phyloP scores from a whole-genome alignment of 2,113 vertebrate species.

The Ascaphus truei region DNA sequence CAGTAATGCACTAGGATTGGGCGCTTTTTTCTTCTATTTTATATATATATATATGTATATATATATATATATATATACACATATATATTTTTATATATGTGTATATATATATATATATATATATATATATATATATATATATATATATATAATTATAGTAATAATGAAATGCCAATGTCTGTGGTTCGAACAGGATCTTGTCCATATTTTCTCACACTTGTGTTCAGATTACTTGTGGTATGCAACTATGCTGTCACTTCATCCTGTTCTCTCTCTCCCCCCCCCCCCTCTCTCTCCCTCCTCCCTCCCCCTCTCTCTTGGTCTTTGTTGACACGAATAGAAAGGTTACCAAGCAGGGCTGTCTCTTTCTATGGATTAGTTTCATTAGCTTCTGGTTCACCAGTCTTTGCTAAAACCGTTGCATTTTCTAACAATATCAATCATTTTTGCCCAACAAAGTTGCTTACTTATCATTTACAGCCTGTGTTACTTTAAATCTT shows the following conservation, averaged over 20 bases:
- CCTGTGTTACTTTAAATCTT: neutral
- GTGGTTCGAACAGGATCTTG: neutral
- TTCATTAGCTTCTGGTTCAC: constrained; percentile 13
- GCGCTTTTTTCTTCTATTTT: too few relatives aligned
- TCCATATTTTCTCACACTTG: neutral
- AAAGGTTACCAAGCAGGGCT: constrained; percentile 12
- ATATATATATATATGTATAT: too few relatives aligned
- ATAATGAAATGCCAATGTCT: too few relatives aligned
- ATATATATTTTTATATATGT: too few relatives aligned
- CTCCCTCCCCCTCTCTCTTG: too few relatives aligned
- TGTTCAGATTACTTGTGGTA: neutral
- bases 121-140: too few relatives aligned
- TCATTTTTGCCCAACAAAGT: too few relatives aligned
- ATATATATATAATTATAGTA: too few relatives aligned
- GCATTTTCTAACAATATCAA: neutral
- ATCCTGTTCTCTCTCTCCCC: neutral
- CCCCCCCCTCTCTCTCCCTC: too few relatives aligned
- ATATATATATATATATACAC: too few relatives aligned
- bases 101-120: too few relatives aligned
- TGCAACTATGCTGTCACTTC: neutral
- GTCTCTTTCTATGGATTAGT: constrained; percentile 10
- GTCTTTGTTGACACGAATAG: neutral
- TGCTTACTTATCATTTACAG: neutral
- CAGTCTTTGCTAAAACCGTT: neutral
- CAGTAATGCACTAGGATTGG: too few relatives aligned